Conservation (phyloP, 2,797 vertebrate genomes). For the Sarcophilus harrisii region DNA sequence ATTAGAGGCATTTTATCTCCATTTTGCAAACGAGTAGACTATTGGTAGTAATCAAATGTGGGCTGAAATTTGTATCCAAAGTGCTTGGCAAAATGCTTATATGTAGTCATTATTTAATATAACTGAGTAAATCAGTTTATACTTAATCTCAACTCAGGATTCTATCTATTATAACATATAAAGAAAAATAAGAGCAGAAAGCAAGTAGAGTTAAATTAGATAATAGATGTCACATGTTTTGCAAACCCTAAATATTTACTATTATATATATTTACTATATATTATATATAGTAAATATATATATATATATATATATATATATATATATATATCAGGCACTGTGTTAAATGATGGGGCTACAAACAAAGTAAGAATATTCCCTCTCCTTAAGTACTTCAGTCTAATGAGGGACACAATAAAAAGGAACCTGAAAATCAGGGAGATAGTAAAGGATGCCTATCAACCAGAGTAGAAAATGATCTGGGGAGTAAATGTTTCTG, state of each 20-base stretch:
- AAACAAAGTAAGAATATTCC: not conserved
- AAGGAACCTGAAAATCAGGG: not conserved
- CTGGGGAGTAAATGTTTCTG: not conserved
- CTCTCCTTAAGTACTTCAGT: not conserved
- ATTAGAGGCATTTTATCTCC: not conserved
- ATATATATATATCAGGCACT: not conserved
- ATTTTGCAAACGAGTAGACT: not conserved
- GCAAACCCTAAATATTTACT: not conserved
- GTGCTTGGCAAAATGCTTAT: not conserved
- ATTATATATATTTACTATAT: not conserved
- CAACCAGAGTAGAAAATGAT: not conserved
- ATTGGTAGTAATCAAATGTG: not conserved
- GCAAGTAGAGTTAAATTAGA: not conserved
- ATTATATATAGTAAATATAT: no score
- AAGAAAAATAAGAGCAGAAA: not conserved
- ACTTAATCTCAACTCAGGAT: not conserved
- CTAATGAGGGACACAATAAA: not conserved
- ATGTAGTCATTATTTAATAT: not conserved
- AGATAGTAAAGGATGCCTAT: not conserved
- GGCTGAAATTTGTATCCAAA: not conserved
- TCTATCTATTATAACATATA: not conserved
- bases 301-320: no score
- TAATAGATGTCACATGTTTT: no score
- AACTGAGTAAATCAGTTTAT: not conserved
- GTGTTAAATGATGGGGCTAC: not conserved